A percentile compares a stretch with the other conserved stretches of the same genome.
These are phyloP conservation scores for Drosophila paramelanica DNA, from an alignment of 2,888 invertebrate species.

Conservation along the genomic window DNA sequence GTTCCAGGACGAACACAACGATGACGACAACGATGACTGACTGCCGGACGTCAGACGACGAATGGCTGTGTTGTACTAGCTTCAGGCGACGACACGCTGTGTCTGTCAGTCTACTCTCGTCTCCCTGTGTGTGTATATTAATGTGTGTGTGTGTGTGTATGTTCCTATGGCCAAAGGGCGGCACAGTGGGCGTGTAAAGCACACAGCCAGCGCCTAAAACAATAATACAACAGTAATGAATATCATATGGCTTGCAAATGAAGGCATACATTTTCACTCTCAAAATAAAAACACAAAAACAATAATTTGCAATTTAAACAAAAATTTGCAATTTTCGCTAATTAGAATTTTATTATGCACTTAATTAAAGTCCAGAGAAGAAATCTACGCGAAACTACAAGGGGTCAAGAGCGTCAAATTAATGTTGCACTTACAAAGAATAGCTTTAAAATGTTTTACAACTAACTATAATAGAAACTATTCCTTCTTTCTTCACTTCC, in stretches of 20 bases:
- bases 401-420: too few species aligned
- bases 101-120: conserved; percentile 47
- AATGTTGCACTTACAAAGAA: too few species aligned
- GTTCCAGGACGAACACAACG: conserved; percentile 11
- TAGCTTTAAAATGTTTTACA: too few species aligned
- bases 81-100: conserved; percentile 74
- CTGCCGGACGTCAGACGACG: conserved; percentile 38
- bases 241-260: conserved; percentile 15
- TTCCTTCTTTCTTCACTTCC: too few species aligned
- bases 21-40: conserved; percentile 5
- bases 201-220: conserved; percentile 35
- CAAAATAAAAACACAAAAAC: too few species aligned
- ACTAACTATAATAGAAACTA: too few species aligned
- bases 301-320: too few species aligned
- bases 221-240: conserved; percentile 43
- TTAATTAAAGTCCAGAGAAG: too few species aligned
- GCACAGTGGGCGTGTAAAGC: conserved; percentile 70
- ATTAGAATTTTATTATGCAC: too few species aligned
- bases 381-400: too few species aligned
- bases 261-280: background rate
- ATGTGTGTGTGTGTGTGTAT: background rate
- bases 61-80: conserved; percentile 55
- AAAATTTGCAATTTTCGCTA: too few species aligned
- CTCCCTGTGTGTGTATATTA: background rate
- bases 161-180: conserved; percentile 25